Evolutionary conservation across 2,888 invertebrate genomes (phyloP), one percentile per base, ranked within the genome.

Genomic region (Euproctis similis): DNA sequence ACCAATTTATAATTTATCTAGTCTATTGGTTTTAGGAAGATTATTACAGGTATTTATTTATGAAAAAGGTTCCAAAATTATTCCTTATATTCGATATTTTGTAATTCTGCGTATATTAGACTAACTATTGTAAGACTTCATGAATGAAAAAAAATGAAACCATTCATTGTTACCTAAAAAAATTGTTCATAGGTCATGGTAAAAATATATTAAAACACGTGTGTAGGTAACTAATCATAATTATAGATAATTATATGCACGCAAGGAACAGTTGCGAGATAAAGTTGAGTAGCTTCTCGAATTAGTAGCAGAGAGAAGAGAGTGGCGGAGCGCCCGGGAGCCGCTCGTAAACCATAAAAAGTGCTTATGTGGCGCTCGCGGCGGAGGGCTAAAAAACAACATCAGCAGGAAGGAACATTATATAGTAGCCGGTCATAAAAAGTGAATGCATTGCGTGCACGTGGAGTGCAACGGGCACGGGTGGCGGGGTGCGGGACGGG

Each of bases 401-500:
- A 55, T n/a, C 62, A 54, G 66, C 69, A 72, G 73, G 70, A 70
- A 77, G 72, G 66, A 77, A 80, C 75, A 80, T 80, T 72, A 81
- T 77, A 73, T 80, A 78, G 80, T 75, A 71, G 76, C 77, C n/a
- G 61, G 53, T 68, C 70, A 74, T 78, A 80, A 80, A 81, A 80
- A 75, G 74, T 65, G 77, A 76, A 80, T 81, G 81, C 80, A 75
- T 69, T 75, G 76, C 76, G 74, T 81, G 78, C 77, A 78, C 70
- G 73, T 73, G 76, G 71, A 77, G 74, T 73, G 75, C 72, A 70
- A 34, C 61, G 66, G 65, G 61, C 61, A 20, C 23, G 16, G 25
- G 32, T 33, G 4, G 43, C 38, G 43, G 43, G 41, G 34, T 29
- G 37, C 39, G 48, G 41, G 53, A 49, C 17, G 41, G 30, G 43